Evolutionary conservation across 1,140 invertebrate genomes (phyloP).

Genomic region (Zaprionus gabonicus): DNA sequence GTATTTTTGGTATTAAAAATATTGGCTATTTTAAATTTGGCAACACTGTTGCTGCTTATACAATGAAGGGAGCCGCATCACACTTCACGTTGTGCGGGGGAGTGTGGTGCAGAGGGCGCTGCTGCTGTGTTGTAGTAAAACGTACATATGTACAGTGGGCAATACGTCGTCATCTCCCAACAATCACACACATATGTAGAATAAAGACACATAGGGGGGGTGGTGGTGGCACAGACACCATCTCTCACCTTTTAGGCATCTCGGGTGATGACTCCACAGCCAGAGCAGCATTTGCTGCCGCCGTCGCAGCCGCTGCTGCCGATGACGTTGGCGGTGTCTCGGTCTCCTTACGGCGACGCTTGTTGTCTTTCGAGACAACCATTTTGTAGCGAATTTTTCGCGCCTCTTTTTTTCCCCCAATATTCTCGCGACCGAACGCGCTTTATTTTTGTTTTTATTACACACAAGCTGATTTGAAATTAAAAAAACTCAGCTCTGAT

Average conservation of each 20-base stretch:
- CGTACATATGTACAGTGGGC: slow-evolving; percentile 27
- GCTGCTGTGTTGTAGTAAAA: slow-evolving; percentile 14
- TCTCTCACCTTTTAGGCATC: slow-evolving; percentile 82
- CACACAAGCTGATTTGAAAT: slow-evolving; percentile 27
- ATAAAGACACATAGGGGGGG: slow-evolving; percentile 29
- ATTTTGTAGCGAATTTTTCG: slow-evolving; percentile 80
- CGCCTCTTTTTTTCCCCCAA: slow-evolving; percentile 69
- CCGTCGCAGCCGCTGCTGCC: slow-evolving; percentile 45
- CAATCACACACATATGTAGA: slow-evolving; percentile 47
- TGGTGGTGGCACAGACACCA: slow-evolving; percentile 21
- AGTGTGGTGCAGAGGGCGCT: neutral
- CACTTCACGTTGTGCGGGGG: slow-evolving; percentile 21
- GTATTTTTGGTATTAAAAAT: slow-evolving; percentile 13
- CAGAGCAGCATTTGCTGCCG: slow-evolving; percentile 39
- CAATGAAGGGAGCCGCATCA: slow-evolving; percentile 33
- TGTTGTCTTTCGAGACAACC: slow-evolving; percentile 84
- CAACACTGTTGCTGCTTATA: slow-evolving; percentile 50
- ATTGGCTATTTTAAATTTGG: slow-evolving; percentile 1
- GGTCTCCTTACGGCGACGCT: slow-evolving; percentile 79
- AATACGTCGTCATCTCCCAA: slow-evolving; percentile 71
- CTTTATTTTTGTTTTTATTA: slow-evolving; percentile 13
- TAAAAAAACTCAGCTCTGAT: slow-evolving; percentile 4
- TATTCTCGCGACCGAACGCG: slow-evolving; percentile 26
- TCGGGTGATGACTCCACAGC: slow-evolving; percentile 83
- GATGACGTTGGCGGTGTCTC: slow-evolving; percentile 74